These are phyloP conservation scores for Monodelphis domestica DNA, from an alignment of 2,797 vertebrate genomes.

Conservation along the genomic window DNA sequence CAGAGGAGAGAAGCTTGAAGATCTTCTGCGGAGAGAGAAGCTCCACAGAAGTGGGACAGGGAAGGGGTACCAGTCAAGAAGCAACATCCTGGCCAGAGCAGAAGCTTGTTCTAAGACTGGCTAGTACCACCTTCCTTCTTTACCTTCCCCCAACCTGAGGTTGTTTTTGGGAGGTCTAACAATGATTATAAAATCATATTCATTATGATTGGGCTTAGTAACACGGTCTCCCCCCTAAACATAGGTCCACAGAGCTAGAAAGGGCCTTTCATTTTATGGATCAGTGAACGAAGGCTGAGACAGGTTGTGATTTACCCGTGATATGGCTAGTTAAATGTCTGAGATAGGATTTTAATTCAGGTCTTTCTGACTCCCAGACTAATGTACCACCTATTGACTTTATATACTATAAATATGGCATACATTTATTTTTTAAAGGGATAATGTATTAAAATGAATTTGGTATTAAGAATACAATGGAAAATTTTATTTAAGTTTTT, in stretches of 20 bases:
- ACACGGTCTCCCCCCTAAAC: background rate
- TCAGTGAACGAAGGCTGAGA: background rate
- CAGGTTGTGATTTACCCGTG: background rate
- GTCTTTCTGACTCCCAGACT: background rate
- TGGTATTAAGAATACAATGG: slow-evolving; percentile 22
- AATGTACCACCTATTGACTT: background rate
- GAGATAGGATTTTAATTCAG: background rate
- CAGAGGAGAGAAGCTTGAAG: background rate
- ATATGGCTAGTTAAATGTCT: background rate
- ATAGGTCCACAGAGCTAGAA: background rate
- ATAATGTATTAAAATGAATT: slow-evolving; percentile 23
- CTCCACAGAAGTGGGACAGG: background rate
- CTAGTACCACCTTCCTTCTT: background rate
- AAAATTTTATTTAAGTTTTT: too few species aligned
- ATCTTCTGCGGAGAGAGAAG: too few species aligned
- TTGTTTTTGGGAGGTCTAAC: background rate
- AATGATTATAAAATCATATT: background rate
- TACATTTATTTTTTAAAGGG: background rate
- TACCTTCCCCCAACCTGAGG: background rate
- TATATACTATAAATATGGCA: background rate
- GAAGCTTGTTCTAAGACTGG: background rate
- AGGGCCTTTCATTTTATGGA: background rate
- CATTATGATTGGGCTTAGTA: background rate
- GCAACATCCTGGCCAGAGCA: background rate
- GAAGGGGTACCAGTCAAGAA: background rate